phyloP scores from a whole-genome alignment of 2,888 invertebrate species.

The Atherix ibis region DNA sequence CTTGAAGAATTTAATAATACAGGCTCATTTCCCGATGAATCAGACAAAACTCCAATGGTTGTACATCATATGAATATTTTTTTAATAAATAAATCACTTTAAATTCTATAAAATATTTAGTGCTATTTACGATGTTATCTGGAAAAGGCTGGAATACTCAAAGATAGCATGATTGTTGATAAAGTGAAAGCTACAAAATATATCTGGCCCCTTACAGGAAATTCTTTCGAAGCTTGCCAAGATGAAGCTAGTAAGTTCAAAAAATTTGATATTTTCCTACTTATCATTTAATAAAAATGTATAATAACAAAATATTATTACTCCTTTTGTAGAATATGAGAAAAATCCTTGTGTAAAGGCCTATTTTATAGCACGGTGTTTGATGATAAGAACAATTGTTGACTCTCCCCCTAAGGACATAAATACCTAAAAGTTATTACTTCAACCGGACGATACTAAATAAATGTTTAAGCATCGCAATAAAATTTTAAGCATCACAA shows the following conservation, averaged over 20 bases:
- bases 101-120: slow-evolving; percentile 18
- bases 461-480: no score
- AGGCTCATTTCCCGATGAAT: slow-evolving; percentile 40
- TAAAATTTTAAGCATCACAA: no score
- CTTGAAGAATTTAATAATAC: slow-evolving; percentile 35
- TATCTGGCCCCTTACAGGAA: slow-evolving; percentile 28
- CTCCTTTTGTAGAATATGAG: slow-evolving; percentile 17
- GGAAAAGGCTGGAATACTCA: slow-evolving; percentile 33
- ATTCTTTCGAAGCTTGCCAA: slow-evolving; percentile 25
- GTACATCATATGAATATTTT: no score
- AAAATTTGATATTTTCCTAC: neutral
- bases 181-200: slow-evolving; percentile 28
- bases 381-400: slow-evolving; percentile 28
- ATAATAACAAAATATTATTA: slow-evolving; percentile 20
- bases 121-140: slow-evolving; percentile 41
- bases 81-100: no score
- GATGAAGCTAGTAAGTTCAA: slow-evolving; percentile 21
- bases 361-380: slow-evolving; percentile 38
- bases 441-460: no score
- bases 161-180: slow-evolving; percentile 34
- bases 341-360: slow-evolving; percentile 37
- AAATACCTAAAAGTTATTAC: no score
- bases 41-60: slow-evolving; percentile 41
- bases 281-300: neutral
- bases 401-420: no score